Evolutionary conservation across 1,140 invertebrate species (phyloP).

Genomic region (Rhyacophila brunnea): DNA sequence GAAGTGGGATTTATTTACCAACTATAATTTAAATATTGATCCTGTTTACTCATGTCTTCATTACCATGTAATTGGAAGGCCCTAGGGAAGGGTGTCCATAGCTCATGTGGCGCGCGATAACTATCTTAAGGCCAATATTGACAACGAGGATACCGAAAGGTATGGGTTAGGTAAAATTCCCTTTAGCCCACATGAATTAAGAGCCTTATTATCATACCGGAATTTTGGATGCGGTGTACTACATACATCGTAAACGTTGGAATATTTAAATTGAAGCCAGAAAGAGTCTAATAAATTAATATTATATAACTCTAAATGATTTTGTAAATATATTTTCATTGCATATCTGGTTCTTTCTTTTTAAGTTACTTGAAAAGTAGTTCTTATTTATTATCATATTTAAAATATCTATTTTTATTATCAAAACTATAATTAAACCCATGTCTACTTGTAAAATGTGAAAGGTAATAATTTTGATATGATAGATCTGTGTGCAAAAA

Average conservation of each 20-base stretch:
- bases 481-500: too few relatives aligned
- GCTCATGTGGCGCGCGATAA: constrained; percentile 21
- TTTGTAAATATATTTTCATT: too few relatives aligned
- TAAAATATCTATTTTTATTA: too few relatives aligned
- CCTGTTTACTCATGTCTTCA: constrained; percentile 29
- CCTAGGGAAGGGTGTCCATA: constrained; percentile 13
- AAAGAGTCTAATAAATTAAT: too few relatives aligned
- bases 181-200: constrained; percentile 1
- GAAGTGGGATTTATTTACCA: constrained; percentile 10
- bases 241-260: neutral
- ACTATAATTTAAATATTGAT: constrained; percentile 26
- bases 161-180: constrained; percentile 28
- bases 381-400: too few relatives aligned
- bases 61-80: constrained; percentile 24
- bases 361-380: too few relatives aligned
- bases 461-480: too few relatives aligned
- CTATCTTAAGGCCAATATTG: constrained; percentile 31
- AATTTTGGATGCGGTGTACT: neutral
- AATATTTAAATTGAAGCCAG: neutral
- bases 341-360: too few relatives aligned
- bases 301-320: too few relatives aligned
- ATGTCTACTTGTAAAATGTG: too few relatives aligned
- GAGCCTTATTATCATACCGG: neutral
- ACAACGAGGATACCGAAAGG: constrained; percentile 9
- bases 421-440: too few relatives aligned